Percentiles rank a stretch among this genome's conserved stretches.
Conservation (phyloP, 2,797 vertebrate species). For the Xyrichtys novacula region DNA sequence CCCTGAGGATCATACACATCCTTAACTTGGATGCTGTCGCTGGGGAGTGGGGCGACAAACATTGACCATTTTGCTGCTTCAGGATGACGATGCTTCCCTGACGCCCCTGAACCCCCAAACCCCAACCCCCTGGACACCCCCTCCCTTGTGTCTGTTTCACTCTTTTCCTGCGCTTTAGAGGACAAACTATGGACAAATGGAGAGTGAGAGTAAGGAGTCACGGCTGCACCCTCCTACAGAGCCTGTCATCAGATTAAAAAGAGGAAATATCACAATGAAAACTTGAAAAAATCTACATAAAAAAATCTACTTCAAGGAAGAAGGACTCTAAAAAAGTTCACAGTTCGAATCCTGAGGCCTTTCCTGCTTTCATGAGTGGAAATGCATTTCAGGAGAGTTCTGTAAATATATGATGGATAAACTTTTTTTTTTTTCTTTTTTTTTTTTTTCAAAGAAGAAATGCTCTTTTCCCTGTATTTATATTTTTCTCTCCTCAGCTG, state of each 20-base stretch:
- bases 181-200: slow-evolving; percentile 34
- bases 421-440: slow-evolving; percentile 33
- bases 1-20: slow-evolving; percentile 31
- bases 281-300: slow-evolving; percentile 69
- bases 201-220: slow-evolving; percentile 17
- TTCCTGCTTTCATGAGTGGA: slow-evolving; percentile 79
- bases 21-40: slow-evolving; percentile 29
- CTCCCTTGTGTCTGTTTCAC: slow-evolving; percentile 49
- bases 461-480: slow-evolving; percentile 87
- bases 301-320: slow-evolving; percentile 67
- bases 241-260: slow-evolving; percentile 62
- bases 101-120: slow-evolving; percentile 23
- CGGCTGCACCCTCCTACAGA: slow-evolving; percentile 36
- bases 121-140: slow-evolving; percentile 1
- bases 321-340: slow-evolving; percentile 50
- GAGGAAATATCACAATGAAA: slow-evolving; percentile 62
- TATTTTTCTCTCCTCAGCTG: slow-evolving; percentile 85
- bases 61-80: slow-evolving; percentile 78
- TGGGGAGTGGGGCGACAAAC: slow-evolving; percentile 53
- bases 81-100: slow-evolving; percentile 39
- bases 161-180: slow-evolving; percentile 56
- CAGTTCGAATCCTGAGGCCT: slow-evolving; percentile 78
- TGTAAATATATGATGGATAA: slow-evolving; percentile 80
- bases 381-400: slow-evolving; percentile 83
- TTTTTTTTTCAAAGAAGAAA: slow-evolving; percentile 60